phyloP scores from a whole-genome alignment of 2,888 invertebrate genomes.

The Xestia sexstrigata region DNA sequence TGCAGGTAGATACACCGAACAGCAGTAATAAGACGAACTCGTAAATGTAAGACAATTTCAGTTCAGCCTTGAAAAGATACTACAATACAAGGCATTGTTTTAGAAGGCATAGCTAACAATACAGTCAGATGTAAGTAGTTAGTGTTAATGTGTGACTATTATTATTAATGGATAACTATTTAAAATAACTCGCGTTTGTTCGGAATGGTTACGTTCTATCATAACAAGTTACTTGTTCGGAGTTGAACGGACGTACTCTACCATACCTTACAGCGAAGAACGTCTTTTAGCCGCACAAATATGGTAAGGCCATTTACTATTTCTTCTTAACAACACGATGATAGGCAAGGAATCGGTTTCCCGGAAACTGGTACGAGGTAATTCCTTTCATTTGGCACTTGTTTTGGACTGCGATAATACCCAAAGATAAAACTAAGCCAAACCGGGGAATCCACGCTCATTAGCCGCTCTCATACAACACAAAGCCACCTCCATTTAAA shows the following conservation, averaged over 20 bases:
- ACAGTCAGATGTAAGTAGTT: constrained; percentile 3
- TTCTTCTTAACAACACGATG: not conserved
- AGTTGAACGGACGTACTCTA: not conserved
- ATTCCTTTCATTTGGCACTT: not conserved
- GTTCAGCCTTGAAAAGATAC: not conserved
- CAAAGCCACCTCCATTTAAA: not conserved
- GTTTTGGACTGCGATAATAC: not conserved
- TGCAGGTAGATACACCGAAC: not conserved
- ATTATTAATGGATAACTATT: constrained; percentile 8
- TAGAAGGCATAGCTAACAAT: not conserved
- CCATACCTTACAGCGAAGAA: not conserved
- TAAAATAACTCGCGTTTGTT: constrained; percentile 1
- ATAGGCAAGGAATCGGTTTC: not conserved
- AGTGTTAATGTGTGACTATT: constrained; percentile 10
- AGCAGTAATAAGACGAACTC: constrained; percentile 1
- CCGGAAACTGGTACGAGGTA: not conserved
- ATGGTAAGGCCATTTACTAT: not conserved
- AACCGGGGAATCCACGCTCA: not conserved
- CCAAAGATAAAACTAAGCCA: not conserved
- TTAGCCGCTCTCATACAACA: not conserved
- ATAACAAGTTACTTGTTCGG: not conserved
- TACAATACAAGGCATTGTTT: not conserved
- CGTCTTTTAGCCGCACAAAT: not conserved
- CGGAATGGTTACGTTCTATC: not conserved
- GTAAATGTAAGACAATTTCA: not conserved